A percentile compares a stretch with the other conserved stretches of the same genome.
Evolutionary conservation across 2,113 vertebrate genomes (phyloP).

Genomic region (Rhynchomys soricoides): DNA sequence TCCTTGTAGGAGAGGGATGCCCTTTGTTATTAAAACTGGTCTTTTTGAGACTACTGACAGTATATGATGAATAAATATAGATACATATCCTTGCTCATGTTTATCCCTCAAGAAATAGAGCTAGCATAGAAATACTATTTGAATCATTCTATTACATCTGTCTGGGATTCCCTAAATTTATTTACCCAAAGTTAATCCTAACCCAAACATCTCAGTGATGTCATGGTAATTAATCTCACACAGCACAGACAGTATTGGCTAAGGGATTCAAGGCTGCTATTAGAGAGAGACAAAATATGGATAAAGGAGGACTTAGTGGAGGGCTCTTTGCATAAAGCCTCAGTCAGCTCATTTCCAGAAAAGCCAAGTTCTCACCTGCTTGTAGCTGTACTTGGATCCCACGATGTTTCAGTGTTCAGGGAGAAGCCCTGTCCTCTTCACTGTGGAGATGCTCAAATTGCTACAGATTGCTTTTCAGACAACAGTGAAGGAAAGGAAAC

Average conservation of each 20-base stretch:
- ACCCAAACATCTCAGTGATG: slow-evolving; percentile 42
- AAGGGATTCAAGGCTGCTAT: background rate
- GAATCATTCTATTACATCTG: slow-evolving; percentile 32
- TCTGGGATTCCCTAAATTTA: slow-evolving; percentile 4
- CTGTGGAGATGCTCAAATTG: slow-evolving; percentile 81
- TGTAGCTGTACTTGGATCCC: slow-evolving; percentile 87
- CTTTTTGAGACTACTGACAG: slow-evolving; percentile 4
- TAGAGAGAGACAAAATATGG: background rate
- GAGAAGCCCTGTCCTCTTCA: slow-evolving; percentile 86
- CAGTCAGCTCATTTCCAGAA: background rate
- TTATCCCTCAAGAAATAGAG: background rate
- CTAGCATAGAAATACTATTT: background rate
- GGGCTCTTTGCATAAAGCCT: background rate
- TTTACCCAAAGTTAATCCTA: slow-evolving; percentile 53
- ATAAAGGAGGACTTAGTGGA: background rate
- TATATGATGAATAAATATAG: slow-evolving; percentile 23
- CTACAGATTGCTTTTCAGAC: slow-evolving; percentile 84
- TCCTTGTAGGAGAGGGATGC: background rate
- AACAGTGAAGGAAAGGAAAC: slow-evolving; percentile 83
- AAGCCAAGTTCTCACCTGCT: slow-evolving; percentile 79
- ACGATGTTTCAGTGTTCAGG: slow-evolving; percentile 84
- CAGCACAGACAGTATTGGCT: slow-evolving; percentile 21
- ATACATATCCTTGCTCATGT: background rate
- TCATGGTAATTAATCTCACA: slow-evolving; percentile 27
- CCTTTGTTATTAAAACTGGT: background rate